A percentile compares a stretch with the other conserved stretches of the same genome.
Conservation (phyloP, 2,888 invertebrate species). For the Galeopsomyia nigrocyanea region DNA sequence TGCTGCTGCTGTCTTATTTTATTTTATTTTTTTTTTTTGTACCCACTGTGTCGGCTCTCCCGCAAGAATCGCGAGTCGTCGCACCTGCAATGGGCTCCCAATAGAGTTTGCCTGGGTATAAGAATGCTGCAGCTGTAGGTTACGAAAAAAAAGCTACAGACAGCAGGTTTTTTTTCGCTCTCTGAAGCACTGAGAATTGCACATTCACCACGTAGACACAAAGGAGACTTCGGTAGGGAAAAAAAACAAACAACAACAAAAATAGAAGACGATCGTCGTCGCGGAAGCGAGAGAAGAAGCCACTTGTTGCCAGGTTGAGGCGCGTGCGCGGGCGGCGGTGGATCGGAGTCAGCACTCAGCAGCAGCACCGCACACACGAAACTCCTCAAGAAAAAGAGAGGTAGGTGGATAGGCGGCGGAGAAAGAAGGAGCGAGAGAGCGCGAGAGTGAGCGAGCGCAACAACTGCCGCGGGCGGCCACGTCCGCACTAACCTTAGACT, state of each 20-base stretch:
- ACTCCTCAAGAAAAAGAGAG: constrained; percentile 7
- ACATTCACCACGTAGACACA: too few relatives aligned
- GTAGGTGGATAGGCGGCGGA: neutral
- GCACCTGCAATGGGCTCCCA: too few relatives aligned
- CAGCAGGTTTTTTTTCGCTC: too few relatives aligned
- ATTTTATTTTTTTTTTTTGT: neutral
- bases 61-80: neutral
- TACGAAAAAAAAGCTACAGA: too few relatives aligned
- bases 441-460: neutral
- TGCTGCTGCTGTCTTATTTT: constrained; percentile 33
- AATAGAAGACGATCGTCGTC: constrained; percentile 7
- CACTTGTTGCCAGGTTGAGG: constrained; percentile 46
- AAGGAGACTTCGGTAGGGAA: neutral
- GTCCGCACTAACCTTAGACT: too few relatives aligned
- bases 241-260: neutral
- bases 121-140: too few relatives aligned
- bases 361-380: neutral
- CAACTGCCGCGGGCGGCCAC: too few relatives aligned
- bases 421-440: constrained; percentile 11
- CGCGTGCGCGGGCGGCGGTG: constrained; percentile 21
- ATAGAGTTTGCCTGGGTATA: too few relatives aligned
- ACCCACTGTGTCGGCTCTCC: constrained; percentile 15
- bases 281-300: neutral
- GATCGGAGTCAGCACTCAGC: neutral
- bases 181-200: too few relatives aligned